Evolutionary conservation across 2,797 vertebrate genomes (phyloP).

Genomic region (Anniella stebbinsi): DNA sequence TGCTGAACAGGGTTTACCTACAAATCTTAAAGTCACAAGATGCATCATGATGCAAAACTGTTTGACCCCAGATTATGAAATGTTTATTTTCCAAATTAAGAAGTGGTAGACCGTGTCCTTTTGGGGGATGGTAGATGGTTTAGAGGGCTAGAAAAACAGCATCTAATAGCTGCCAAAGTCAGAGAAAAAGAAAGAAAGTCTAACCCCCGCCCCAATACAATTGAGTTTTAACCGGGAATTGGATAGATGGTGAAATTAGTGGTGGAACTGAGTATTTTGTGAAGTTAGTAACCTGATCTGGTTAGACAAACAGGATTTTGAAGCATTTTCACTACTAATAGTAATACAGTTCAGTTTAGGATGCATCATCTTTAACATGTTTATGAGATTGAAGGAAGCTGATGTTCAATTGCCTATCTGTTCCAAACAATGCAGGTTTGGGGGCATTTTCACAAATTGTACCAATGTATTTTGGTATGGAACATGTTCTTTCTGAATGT

Average conservation of each 20-base stretch:
- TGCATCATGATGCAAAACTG: slow-evolving; percentile 45
- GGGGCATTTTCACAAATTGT: neutral
- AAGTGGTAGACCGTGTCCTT: slow-evolving; percentile 56
- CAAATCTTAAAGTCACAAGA: slow-evolving; percentile 10
- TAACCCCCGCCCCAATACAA: neutral
- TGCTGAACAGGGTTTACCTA: slow-evolving; percentile 16
- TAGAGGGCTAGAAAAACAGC: slow-evolving; percentile 62
- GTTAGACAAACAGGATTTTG: neutral
- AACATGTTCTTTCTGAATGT: neutral
- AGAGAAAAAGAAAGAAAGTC: neutral
- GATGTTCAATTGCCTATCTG: neutral
- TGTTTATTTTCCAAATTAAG: slow-evolving; percentile 75
- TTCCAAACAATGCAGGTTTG: neutral
- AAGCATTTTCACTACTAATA: neutral
- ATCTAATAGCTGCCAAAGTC: slow-evolving; percentile 51
- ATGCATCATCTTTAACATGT: neutral
- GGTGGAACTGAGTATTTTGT: neutral
- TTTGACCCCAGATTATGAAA: slow-evolving; percentile 58
- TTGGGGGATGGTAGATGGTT: neutral
- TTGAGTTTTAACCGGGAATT: neutral
- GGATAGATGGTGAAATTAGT: neutral
- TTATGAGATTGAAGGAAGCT: neutral
- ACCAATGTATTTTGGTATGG: neutral
- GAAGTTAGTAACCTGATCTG: neutral
- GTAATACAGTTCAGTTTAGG: neutral